These are phyloP conservation scores for Strigamia maritima DNA, from an alignment of 2,888 invertebrate genomes.

Conservation along the genomic window DNA sequence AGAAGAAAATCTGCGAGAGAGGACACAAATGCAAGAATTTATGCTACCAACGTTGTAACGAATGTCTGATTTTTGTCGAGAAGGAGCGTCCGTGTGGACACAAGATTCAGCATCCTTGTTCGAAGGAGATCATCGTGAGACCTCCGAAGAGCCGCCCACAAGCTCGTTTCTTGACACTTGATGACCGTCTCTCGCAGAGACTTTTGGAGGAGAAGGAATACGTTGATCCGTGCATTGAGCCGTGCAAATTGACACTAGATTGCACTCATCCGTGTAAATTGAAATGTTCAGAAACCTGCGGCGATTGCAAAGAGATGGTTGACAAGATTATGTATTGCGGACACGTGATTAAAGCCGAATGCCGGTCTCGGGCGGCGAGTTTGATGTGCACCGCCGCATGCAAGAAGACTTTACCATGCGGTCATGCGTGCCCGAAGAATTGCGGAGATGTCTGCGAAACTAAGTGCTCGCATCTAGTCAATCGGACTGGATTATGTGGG, in stretches of 20 bases:
- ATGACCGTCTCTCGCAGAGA: too few relatives aligned
- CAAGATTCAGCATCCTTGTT: slow-evolving; percentile 39
- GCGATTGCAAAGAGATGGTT: slow-evolving; percentile 47
- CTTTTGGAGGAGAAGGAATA: too few relatives aligned
- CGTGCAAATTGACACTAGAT: slow-evolving; percentile 37
- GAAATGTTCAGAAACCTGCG: slow-evolving; percentile 47
- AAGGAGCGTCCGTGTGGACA: slow-evolving; percentile 48
- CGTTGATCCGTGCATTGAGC: slow-evolving; percentile 44
- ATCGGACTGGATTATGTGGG: slow-evolving; percentile 41
- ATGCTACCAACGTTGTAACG: slow-evolving; percentile 55
- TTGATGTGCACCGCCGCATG: slow-evolving; percentile 47
- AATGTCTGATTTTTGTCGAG: background rate
- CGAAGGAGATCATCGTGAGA: background rate
- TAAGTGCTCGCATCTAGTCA: slow-evolving; percentile 39
- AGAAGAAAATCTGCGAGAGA: slow-evolving; percentile 54
- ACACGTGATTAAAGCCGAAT: slow-evolving; percentile 45
- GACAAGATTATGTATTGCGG: slow-evolving; percentile 47
- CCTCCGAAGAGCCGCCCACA: too few relatives aligned
- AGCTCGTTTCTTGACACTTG: too few relatives aligned
- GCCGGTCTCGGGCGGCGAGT: background rate
- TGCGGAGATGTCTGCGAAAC: slow-evolving; percentile 42
- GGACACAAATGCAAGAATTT: slow-evolving; percentile 56
- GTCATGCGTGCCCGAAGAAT: slow-evolving; percentile 41
- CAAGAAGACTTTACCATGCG: slow-evolving; percentile 48
- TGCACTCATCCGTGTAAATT: slow-evolving; percentile 45